Conservation (phyloP, 2,113 vertebrate species). For the Catharus minimus region DNA sequence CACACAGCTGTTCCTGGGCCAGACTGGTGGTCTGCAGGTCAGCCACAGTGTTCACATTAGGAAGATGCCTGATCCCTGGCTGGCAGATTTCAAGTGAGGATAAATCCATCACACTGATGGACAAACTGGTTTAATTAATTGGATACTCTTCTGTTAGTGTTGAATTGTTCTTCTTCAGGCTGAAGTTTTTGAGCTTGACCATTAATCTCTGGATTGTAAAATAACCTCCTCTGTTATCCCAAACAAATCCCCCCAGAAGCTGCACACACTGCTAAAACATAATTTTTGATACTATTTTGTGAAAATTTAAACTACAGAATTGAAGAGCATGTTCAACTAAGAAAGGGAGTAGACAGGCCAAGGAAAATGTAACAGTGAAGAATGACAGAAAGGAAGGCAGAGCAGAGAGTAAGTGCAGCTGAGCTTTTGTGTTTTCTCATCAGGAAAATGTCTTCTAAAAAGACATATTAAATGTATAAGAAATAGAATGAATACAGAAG, state of each 20-base stretch:
- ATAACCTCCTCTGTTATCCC: background rate
- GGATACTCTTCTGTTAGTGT: background rate
- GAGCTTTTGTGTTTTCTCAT: background rate
- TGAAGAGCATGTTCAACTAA: background rate
- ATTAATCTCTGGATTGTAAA: background rate
- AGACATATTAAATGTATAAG: background rate
- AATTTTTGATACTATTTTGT: background rate
- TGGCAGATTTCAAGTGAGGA: background rate
- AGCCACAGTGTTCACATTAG: background rate
- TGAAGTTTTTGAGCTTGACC: background rate
- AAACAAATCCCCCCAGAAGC: background rate
- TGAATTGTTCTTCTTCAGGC: background rate
- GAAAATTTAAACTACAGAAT: background rate
- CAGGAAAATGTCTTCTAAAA: background rate
- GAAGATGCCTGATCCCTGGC: background rate
- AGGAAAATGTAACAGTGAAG: background rate
- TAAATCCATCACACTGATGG: background rate
- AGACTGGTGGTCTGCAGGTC: background rate
- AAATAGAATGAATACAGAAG: background rate
- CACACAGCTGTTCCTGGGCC: background rate
- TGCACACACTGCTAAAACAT: background rate
- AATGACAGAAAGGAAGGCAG: background rate
- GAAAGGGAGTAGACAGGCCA: background rate
- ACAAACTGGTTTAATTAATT: constrained; percentile 2
- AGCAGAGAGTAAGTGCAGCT: background rate